Evolutionary conservation across 1,140 invertebrate species (phyloP).

Genomic region (Arctopsyche grandis): DNA sequence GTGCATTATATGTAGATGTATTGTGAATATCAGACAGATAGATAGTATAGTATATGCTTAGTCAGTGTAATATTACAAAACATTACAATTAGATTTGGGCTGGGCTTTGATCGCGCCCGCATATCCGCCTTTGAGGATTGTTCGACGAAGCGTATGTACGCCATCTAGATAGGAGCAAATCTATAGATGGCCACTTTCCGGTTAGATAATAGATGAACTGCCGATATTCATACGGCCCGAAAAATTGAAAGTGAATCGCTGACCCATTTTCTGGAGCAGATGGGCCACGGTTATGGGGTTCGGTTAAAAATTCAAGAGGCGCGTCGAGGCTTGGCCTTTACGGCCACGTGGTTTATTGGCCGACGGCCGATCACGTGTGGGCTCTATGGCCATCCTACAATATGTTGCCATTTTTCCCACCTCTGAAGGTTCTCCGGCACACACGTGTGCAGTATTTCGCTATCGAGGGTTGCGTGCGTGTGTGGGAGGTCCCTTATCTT

Average conservation of each 20-base stretch:
- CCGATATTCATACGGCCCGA: not conserved
- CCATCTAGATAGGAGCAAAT: no score
- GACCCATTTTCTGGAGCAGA: not conserved
- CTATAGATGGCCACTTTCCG: no score
- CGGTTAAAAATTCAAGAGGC: constrained; percentile 49
- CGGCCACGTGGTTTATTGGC: constrained; percentile 46
- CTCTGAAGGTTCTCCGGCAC: constrained; percentile 40
- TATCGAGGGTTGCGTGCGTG: no score
- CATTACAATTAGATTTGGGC: not conserved
- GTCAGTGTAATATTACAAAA: not conserved
- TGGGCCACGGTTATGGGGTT: not conserved
- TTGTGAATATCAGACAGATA: no score
- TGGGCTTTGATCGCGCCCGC: not conserved
- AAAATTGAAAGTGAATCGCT: constrained; percentile 9
- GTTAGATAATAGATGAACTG: no score
- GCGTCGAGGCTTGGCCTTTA: constrained; percentile 27
- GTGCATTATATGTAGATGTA: no score
- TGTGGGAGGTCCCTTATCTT: not conserved
- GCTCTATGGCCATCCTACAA: constrained; percentile 44
- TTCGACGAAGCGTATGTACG: not conserved
- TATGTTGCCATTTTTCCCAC: constrained; percentile 47
- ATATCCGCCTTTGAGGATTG: not conserved
- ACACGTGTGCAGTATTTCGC: not conserved
- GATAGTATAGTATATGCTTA: not conserved
- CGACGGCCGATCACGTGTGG: constrained; percentile 46